Conservation (phyloP, 2,797 vertebrate species). For the Platalea minor region DNA sequence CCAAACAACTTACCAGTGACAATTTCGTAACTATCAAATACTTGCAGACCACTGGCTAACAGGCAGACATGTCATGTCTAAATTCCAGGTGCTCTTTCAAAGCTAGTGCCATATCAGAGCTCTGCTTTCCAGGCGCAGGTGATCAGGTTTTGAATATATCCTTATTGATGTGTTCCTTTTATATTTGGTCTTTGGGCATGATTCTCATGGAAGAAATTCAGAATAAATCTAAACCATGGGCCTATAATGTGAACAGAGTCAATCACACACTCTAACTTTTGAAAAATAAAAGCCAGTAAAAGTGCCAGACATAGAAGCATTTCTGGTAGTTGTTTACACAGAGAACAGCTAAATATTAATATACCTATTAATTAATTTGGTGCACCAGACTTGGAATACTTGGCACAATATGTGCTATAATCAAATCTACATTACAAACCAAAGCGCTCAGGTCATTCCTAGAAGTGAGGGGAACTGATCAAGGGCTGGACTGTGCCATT, state of each 20-base stretch:
- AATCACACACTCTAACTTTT: background rate
- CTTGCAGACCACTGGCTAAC: background rate
- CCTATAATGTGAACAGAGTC: background rate
- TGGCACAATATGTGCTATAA: background rate
- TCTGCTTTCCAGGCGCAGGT: background rate
- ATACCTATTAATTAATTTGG: background rate
- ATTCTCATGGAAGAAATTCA: background rate
- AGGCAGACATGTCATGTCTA: background rate
- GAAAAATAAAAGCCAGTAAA: background rate
- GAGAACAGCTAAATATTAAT: background rate
- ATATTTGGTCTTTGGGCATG: background rate
- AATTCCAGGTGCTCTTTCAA: background rate
- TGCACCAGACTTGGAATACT: background rate
- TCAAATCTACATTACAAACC: background rate
- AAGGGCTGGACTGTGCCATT: background rate
- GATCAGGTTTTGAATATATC: background rate
- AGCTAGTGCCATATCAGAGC: fast-evolving
- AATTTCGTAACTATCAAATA: background rate
- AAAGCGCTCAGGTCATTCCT: fast-evolving
- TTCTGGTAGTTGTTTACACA: background rate
- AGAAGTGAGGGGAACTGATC: background rate
- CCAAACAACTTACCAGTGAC: background rate
- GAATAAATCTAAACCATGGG: background rate
- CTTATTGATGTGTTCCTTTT: background rate
- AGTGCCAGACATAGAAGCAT: background rate